Evolutionary conservation across 2,888 invertebrate species (phyloP).

Genomic region (Perdita meconis): DNA sequence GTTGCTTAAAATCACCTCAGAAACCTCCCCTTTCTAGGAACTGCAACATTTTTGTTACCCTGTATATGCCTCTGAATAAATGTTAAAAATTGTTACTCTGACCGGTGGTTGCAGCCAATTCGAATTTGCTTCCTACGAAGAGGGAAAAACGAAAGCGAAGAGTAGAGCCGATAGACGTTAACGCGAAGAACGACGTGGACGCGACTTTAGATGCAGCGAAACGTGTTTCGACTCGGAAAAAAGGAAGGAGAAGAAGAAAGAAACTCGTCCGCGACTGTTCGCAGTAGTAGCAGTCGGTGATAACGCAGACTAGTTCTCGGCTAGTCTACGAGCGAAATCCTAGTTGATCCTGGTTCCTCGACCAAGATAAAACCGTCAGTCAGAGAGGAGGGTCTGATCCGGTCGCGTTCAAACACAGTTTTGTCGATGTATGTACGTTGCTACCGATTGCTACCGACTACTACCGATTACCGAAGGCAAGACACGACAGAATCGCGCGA

Average conservation of each 20-base stretch:
- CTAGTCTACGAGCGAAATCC: slow-evolving; percentile 47
- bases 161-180: too few species aligned
- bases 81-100: too few species aligned
- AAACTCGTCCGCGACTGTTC: background rate
- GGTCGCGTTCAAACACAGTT: background rate
- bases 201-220: background rate
- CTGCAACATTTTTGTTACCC: too few species aligned
- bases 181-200: too few species aligned
- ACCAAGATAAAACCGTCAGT: slow-evolving; percentile 49
- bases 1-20: too few species aligned
- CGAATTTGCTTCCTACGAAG: too few species aligned
- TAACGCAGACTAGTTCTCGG: slow-evolving; percentile 21
- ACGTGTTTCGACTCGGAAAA: background rate
- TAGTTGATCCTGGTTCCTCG: slow-evolving; percentile 27
- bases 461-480: background rate
- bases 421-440: background rate
- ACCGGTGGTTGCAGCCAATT: too few species aligned
- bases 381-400: slow-evolving; percentile 21
- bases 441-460: too few species aligned
- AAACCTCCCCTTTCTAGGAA: too few species aligned
- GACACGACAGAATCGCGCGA: background rate
- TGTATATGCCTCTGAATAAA: too few species aligned
- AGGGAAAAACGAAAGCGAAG: too few species aligned
- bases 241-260: background rate
- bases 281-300: slow-evolving; percentile 31